phyloP scores from a whole-genome alignment of 1,140 invertebrate species.

The Drosophila repletoides region DNA sequence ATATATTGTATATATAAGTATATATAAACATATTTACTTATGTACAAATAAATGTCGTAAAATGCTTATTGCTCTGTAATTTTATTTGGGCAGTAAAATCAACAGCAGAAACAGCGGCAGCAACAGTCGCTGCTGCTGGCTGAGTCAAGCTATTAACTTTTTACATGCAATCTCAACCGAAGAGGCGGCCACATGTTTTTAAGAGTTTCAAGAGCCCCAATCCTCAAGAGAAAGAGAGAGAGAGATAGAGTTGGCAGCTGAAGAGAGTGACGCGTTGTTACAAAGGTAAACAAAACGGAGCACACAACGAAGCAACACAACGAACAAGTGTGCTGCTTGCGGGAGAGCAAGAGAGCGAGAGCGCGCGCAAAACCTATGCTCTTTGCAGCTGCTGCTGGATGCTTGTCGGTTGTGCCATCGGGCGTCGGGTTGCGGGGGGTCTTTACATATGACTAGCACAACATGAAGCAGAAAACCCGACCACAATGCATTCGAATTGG shows the following conservation, averaged over 20 bases:
- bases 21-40: not conserved
- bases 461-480: constrained; percentile 67
- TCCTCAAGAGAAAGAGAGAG: constrained; percentile 10
- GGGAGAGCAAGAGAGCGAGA: not conserved
- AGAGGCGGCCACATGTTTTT: constrained; percentile 28
- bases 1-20: not conserved
- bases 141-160: constrained; percentile 31
- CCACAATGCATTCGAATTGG: constrained; percentile 70
- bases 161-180: constrained; percentile 43
- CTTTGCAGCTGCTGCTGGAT: constrained; percentile 14
- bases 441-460: constrained; percentile 34
- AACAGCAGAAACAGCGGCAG: constrained; percentile 12
- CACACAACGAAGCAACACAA: constrained; percentile 10
- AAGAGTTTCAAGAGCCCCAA: constrained; percentile 35
- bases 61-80: constrained; percentile 23
- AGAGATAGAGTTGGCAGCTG: not conserved
- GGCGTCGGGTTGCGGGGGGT: not conserved
- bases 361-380: not conserved
- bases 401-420: too few relatives aligned
- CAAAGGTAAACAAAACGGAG: constrained; percentile 63
- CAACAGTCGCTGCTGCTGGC: constrained; percentile 4
- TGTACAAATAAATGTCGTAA: constrained; percentile 28
- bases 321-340: constrained; percentile 29
- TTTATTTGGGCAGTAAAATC: constrained; percentile 33
- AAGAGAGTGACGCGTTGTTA: constrained; percentile 30